A percentile compares a stretch with the other conserved stretches of the same genome.
Conservation (phyloP, 2,113 vertebrate species). For the Oryzias woworae region DNA sequence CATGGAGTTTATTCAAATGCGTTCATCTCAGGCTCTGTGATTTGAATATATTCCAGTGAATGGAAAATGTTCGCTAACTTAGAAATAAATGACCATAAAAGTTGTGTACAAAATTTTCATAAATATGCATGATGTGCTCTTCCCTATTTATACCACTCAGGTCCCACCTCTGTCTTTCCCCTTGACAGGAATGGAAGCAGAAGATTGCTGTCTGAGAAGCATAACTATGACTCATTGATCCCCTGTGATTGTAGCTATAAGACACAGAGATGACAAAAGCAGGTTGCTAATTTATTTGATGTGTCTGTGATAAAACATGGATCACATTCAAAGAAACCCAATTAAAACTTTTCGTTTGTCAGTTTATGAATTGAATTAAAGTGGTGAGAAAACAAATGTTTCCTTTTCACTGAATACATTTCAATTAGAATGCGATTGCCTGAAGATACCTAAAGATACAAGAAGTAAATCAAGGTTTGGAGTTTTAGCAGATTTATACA, state of each 20-base stretch:
- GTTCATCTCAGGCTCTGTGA: slow-evolving; percentile 37
- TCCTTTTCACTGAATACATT: no score
- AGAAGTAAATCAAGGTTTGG: no score
- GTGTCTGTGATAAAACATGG: slow-evolving; percentile 14
- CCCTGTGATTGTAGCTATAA: slow-evolving; percentile 40
- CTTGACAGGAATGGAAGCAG: slow-evolving; percentile 45
- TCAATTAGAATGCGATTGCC: no score
- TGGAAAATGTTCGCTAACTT: slow-evolving; percentile 51
- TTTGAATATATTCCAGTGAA: slow-evolving; percentile 57
- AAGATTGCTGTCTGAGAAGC: slow-evolving; percentile 37
- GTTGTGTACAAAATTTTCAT: slow-evolving; percentile 36
- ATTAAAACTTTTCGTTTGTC: background rate
- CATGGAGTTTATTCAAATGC: slow-evolving; percentile 33
- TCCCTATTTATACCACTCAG: slow-evolving; percentile 36
- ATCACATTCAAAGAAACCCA: slow-evolving; percentile 11
- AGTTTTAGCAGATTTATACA: no score
- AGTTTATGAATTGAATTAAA: no score
- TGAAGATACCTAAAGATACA: no score
- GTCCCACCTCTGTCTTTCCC: slow-evolving; percentile 27
- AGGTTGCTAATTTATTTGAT: slow-evolving; percentile 33
- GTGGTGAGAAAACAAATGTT: no score
- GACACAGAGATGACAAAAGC: slow-evolving; percentile 24
- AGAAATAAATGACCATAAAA: slow-evolving; percentile 56
- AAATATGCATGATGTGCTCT: slow-evolving; percentile 44
- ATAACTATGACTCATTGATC: slow-evolving; percentile 30